Base-by-base conservation (phyloP, 1,140 invertebrate species). In the Drosophila orena region DNA sequence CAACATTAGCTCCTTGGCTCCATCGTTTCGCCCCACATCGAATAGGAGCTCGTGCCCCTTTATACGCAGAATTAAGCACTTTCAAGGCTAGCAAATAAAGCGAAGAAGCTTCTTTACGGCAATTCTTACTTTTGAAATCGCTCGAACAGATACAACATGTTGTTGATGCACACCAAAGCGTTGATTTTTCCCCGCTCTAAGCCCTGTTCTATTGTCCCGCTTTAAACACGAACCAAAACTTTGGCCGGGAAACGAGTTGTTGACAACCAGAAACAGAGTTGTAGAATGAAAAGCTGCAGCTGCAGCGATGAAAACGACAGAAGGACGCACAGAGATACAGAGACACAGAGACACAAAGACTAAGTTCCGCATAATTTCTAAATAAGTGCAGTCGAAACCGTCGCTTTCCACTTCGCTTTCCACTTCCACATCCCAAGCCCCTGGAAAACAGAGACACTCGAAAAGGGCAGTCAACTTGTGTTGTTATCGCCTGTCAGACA, bases 331-430 rank as follows among this genome's bases (percentile, higher is more conserved):
- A 17, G 17, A 17, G 17, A 17, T 1, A 17, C 17, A 17, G 1
- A 17, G 17, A 17, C 17, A 17, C 17, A 17, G 1, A 17, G 17
- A 17, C 17, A 17, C 58, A 20, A 59, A 22, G 40, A 60, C 60
- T 43, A 74, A 85, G 72, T 85, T 85, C 62, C 81, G 81, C 83
- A 86, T 86, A 81, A 86, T 86, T 86, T 77, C 79, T 75, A 81
- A 86, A 81, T 83, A 88, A 81, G 83, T 81, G 74, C 54, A 61
- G 37, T 34, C 50, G 8, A 11, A 11, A 35, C 42, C 35, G 1
- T 30, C 54, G 1, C 17, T 17, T 17, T 17, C 17, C 17, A 17
- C 7, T 47, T 42, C 54, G 1, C 17, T 17, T 17, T 17, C 17
- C 17, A 17, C 7, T 47, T 42, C n/a, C n/a, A n/a, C n/a, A n/a